These are phyloP conservation scores for Orchesella cincta DNA, from an alignment of 1,140 invertebrate species.

Conservation along the genomic window DNA sequence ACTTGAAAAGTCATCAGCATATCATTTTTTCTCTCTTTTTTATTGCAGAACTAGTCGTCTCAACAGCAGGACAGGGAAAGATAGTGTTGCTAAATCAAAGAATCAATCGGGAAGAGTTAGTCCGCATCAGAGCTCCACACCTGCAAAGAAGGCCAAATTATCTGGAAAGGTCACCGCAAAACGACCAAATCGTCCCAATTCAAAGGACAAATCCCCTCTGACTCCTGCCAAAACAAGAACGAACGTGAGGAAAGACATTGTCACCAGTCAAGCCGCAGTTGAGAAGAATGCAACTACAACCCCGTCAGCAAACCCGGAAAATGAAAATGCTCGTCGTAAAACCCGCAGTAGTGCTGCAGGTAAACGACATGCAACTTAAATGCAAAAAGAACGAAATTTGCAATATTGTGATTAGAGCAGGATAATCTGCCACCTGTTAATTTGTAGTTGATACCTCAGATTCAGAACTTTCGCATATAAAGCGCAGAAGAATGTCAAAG, in stretches of 20 bases:
- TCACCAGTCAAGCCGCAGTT: background rate
- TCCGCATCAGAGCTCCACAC: slow-evolving; percentile 19
- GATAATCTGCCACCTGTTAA: too few relatives aligned
- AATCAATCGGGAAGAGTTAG: slow-evolving; percentile 29
- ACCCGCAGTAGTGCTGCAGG: slow-evolving; percentile 48
- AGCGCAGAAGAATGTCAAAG: too few relatives aligned
- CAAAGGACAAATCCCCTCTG: slow-evolving; percentile 40
- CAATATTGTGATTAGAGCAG: too few relatives aligned
- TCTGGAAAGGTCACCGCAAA: slow-evolving; percentile 20
- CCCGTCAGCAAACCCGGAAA: slow-evolving; percentile 40
- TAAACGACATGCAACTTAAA: slow-evolving; percentile 21
- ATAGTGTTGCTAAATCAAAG: slow-evolving; percentile 30
- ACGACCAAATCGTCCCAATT: slow-evolving; percentile 26
- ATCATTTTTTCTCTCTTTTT: background rate
- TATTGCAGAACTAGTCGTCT: background rate
- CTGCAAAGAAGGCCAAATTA: slow-evolving; percentile 11
- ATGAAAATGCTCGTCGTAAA: slow-evolving; percentile 47
- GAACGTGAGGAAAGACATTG: slow-evolving; percentile 40
- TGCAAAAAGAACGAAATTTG: background rate
- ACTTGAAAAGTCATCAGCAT: background rate
- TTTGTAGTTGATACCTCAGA: too few relatives aligned
- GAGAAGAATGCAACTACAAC: slow-evolving; percentile 26
- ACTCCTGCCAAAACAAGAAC: slow-evolving; percentile 41
- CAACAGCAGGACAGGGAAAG: slow-evolving; percentile 17
- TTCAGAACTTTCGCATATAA: too few relatives aligned